Evolutionary conservation across 2,113 vertebrate species (phyloP), one percentile per base, ranked within the genome.

Genomic region (Cyrtonyx montezumae): DNA sequence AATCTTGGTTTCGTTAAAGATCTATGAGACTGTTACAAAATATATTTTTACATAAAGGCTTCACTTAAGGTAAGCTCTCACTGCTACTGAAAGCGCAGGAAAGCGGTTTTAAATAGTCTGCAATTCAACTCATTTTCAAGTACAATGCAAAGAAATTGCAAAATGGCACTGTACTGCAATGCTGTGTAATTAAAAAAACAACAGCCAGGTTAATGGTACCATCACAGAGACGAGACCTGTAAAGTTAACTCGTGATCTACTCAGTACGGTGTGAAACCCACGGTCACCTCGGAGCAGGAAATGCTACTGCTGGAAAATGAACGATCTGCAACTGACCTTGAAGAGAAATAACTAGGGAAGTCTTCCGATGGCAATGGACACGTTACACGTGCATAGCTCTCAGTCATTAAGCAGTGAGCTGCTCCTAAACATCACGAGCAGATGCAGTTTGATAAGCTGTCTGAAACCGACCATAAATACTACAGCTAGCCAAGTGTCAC

Each of bases 1-100:
- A 97, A 96, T 95, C 91, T 95, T 42, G 93, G 73, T 93, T 96
- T 80, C 79, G 96, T 97, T 96, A 97, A 95, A 93, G 79, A 92
- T 95, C 94, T 97, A 96, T 86, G 93, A 97, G 89, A 91, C 95
- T 97, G 96, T 97, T 97, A 97, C 84, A 97, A 97, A 98, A 97
- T 91, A 97, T 88, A 95, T 94, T 96, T 97, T 95, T 93, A 86
- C 89, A 97, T 85, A 97, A 97, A 98, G 96, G 96, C 96, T 97
- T 93, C 96, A 95, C 87, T 51, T 95, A 95, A 88, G 79, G 80
- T 90, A 91, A 97, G 88, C 93, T 95, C 94, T 96, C 91, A 79
- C 89, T 87, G 92, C 32, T 59, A 71, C 71, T 87, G 94, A 8
- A 88, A 95, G 93, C 51, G 92, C 62, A 96, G 95, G 96, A 97